Base-by-base conservation (phyloP, 1,140 invertebrate genomes). In the Zophobas atratus region DNA sequence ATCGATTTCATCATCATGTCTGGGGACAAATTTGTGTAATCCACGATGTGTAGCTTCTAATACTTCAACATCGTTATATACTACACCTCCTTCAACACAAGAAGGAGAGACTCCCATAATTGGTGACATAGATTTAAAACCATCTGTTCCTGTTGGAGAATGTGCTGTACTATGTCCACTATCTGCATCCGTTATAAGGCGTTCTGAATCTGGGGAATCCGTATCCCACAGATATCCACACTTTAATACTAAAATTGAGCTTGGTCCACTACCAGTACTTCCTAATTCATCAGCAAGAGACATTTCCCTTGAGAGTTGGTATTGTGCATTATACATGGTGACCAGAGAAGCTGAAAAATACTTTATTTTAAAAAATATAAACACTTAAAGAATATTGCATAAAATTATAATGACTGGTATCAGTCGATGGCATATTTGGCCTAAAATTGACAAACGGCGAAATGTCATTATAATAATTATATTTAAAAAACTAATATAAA, bases 21-120 rank as follows among this genome's bases (percentile, higher is more conserved):
- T 88, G 0, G 97, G 96, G 79, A 98, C 91, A 84, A 99, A 99
- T 86, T 97, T 97, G 86, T 99, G 97, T 84, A 99, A 89, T 2
- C 96, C 97, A 81, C 98, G 90, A 85, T 99, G 98, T 1, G 97
- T 99, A 0, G 97, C 95, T 88, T 97, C 96, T n/a, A 97, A 87
- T 87, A 97, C 91, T 85, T 97, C 95, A 48, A 96, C 87, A 84
- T 96, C 94, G 63, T 92, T 92, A 77, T 94, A 94, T 1, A 94
- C 92, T 8, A 94, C 88, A 20, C 92, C 91, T 6, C 92, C 92
- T 76, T 92, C 88, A 83, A 90, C 85, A 81, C 86, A 85, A 83
- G 88, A 84, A 83, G 88, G 82, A 2, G 84, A 85, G 34, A 82
- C 81, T 83, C 89, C 85, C 51, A 89, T 87, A 5, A 89, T 86